Evolutionary conservation across 2,888 invertebrate genomes (phyloP).

Genomic region (Pheosia tremula): DNA sequence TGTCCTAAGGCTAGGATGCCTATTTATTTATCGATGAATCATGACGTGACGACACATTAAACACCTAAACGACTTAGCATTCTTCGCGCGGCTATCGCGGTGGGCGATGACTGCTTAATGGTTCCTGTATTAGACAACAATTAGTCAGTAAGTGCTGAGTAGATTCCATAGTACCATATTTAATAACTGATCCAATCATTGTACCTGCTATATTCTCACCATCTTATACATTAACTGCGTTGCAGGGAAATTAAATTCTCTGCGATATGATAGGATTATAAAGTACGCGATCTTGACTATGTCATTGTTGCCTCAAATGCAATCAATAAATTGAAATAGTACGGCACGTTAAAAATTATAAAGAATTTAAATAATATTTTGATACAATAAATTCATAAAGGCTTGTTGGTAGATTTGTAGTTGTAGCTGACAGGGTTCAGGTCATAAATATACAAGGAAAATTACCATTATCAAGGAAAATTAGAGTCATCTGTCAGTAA

Average conservation of each 20-base stretch:
- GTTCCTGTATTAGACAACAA: constrained; percentile 46
- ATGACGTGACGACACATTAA: constrained; percentile 37
- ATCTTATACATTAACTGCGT: not conserved
- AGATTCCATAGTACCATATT: constrained; percentile 34
- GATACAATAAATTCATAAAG: not conserved
- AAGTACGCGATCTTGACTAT: no score
- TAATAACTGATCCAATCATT: constrained; percentile 19
- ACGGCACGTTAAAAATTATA: not conserved
- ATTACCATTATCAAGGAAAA: constrained; percentile 24
- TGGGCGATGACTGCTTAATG: constrained; percentile 48
- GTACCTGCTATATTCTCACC: not conserved
- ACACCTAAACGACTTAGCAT: constrained; percentile 40
- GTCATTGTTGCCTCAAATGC: no score
- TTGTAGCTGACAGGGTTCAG: not conserved
- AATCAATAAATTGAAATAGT: not conserved
- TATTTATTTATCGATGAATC: constrained; percentile 37
- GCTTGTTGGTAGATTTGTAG: not conserved
- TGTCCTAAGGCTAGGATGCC: constrained; percentile 26
- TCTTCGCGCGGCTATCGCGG: constrained; percentile 34
- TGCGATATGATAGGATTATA: no score
- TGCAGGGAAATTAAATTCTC: no score
- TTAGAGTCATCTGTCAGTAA: constrained; percentile 13
- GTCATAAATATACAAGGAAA: constrained; percentile 34
- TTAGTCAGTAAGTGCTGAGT: constrained; percentile 35
- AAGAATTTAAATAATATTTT: not conserved